A percentile compares a stretch with the other conserved stretches of the same genome.
phyloP scores from a whole-genome alignment of 2,113 vertebrate genomes.

The Sakesphorus luctuosus region DNA sequence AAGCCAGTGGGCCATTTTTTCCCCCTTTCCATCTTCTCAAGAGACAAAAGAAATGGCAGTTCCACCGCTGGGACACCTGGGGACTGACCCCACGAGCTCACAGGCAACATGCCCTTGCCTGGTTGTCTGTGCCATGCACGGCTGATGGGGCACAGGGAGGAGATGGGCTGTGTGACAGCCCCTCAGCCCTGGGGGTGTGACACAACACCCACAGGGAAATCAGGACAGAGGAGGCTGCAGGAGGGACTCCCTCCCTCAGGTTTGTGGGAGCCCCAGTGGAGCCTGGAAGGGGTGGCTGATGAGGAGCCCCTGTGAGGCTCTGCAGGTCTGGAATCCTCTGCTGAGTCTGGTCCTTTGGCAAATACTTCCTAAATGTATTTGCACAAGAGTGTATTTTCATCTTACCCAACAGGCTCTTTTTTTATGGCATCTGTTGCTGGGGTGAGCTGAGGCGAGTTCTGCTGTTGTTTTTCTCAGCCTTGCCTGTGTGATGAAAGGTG shows the following conservation, averaged over 20 bases:
- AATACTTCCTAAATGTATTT: not conserved
- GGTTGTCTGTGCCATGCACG: fast-evolving
- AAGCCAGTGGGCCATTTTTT: not conserved
- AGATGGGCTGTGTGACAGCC: not conserved
- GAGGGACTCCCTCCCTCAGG: not conserved
- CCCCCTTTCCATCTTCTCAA: not conserved
- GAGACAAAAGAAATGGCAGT: slow-evolving; percentile 18
- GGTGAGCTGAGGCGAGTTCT: not conserved
- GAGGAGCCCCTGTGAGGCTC: not conserved
- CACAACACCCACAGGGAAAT: not conserved
- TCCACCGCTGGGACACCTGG: not conserved
- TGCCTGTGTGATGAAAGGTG: not conserved
- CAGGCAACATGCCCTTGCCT: fast-evolving
- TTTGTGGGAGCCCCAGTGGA: not conserved
- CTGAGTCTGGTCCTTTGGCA: not conserved
- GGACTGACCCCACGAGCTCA: fast-evolving
- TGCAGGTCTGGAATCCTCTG: not conserved
- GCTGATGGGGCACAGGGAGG: not conserved
- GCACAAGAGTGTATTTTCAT: not conserved
- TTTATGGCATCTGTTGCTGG: not conserved
- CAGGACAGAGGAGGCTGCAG: not conserved
- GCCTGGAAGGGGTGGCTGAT: not conserved
- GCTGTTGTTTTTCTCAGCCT: not conserved
- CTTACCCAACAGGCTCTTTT: not conserved
- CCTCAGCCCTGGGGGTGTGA: not conserved